Base-by-base conservation (phyloP, 2,888 invertebrate species). In the Drosophila mimetica region DNA sequence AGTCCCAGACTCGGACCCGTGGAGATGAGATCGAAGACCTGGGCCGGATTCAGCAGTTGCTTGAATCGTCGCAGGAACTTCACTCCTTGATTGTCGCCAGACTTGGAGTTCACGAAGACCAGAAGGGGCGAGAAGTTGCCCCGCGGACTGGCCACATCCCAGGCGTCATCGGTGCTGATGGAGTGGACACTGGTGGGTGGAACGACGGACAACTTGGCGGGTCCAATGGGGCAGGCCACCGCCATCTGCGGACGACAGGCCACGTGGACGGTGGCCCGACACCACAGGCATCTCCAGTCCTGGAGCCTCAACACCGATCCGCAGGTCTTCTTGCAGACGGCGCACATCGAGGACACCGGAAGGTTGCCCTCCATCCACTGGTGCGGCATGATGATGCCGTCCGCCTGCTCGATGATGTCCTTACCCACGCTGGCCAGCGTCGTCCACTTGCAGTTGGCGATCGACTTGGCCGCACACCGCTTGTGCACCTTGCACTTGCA, bases 281-380 rank as follows among this genome's bases (percentile, higher is more conserved):
- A 99, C 99, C 99, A 99, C 77, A 99, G 94, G 92, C 99, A 99
- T 77, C 98, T 94, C 96, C 97, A 98, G 93, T 99, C 99, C 93
- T 98, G 98, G 77, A 97, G 92, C 88, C 97, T 95, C 74, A 98
- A 93, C 58, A 99, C 98, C 63, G 98, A 98, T 63, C 99, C 99
- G 92, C 99, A 99, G 8, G 97, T 98, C 92, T 97, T 97, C 90
- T 98, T 98, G 93, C 99, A 99, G 70, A 97, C 94, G 75, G 94
- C 94, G 92, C 99, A 99, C 91, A 97, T 96, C 69, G 98, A 96
- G 60, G 98, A 97, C 59, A 98, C 98, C 4, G 98, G 98, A 76
- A 99, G 93, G 92, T 99, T 99, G 39, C 99, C 98, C 92, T 98
- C 98, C 93, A 99, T 94, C 99, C 99, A 99, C 90, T 99, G 99